Conservation (phyloP, 2,113 vertebrate genomes). For the Capreolus pygargus region DNA sequence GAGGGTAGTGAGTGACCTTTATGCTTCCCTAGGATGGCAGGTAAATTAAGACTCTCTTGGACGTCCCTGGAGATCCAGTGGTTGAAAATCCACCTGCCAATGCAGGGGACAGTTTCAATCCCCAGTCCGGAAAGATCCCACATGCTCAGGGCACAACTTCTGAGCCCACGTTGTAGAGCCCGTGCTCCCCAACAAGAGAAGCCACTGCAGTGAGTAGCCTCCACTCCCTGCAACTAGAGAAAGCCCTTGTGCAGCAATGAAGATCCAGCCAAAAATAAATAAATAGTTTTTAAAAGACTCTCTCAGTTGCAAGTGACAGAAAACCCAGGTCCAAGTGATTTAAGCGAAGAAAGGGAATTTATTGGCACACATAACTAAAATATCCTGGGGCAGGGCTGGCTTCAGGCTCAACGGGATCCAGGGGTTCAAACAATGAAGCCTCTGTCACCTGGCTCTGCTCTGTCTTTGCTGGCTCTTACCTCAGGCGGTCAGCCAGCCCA, state of each 20-base stretch:
- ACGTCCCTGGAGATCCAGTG: not conserved
- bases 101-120: not conserved
- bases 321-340: slow-evolving; percentile 32
- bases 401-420: slow-evolving; percentile 42
- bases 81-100: not conserved
- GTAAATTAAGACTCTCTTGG: not conserved
- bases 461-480: not conserved
- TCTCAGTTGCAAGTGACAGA: not conserved
- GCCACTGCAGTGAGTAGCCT: not conserved
- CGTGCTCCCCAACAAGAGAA: not conserved
- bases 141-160: not conserved
- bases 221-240: not conserved
- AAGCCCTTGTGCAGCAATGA: not conserved
- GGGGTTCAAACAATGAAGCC: slow-evolving; percentile 7
- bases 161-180: not conserved
- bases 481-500: not conserved
- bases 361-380: not conserved
- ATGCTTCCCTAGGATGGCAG: not conserved
- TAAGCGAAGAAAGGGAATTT: not conserved
- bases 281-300: not conserved
- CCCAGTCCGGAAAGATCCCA: not conserved
- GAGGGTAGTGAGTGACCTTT: not conserved
- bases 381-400: not conserved
- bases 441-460: not conserved
- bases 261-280: not conserved